Conservation (phyloP, 2,888 invertebrate species). For the Phrixothrix hirtus region DNA sequence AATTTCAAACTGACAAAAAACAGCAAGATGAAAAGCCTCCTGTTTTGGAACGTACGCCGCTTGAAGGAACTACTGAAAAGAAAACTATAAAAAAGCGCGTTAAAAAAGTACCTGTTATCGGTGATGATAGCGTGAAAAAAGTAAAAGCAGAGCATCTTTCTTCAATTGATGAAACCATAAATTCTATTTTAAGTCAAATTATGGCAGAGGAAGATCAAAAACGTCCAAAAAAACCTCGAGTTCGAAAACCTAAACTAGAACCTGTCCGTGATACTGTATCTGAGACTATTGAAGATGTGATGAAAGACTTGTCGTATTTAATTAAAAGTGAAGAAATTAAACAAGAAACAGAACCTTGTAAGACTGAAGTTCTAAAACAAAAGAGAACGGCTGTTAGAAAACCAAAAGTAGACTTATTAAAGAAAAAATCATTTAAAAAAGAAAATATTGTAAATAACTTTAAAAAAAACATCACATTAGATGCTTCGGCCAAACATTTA, state of each 20-base stretch:
- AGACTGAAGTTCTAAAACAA: constrained; percentile 36
- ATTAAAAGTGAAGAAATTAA: constrained; percentile 46
- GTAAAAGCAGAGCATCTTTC: constrained; percentile 25
- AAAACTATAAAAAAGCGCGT: constrained; percentile 34
- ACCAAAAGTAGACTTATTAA: constrained; percentile 42
- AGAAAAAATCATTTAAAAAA: constrained; percentile 46
- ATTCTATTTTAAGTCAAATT: constrained; percentile 31
- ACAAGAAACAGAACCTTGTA: constrained; percentile 33
- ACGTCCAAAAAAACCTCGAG: constrained; percentile 29
- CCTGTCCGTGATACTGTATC: no score
- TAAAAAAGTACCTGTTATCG: constrained; percentile 31
- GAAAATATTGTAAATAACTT: constrained; percentile 50
- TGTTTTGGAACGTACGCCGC: constrained; percentile 49
- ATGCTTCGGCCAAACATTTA: constrained; percentile 48
- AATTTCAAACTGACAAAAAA: constrained; percentile 32
- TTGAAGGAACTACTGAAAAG: constrained; percentile 39
- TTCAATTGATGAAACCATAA: constrained; percentile 30
- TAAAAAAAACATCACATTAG: constrained; percentile 38
- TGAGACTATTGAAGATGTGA: constrained; percentile 51
- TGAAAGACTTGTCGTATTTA: constrained; percentile 47
- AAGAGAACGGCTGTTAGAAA: constrained; percentile 36
- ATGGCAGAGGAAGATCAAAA: constrained; percentile 23
- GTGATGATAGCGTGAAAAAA: constrained; percentile 25
- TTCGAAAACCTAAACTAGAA: constrained; percentile 41
- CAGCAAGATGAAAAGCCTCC: constrained; percentile 40